Evolutionary conservation across 1,140 invertebrate genomes (phyloP), one percentile per base, ranked within the genome.

Genomic region (Hyles vespertilio): DNA sequence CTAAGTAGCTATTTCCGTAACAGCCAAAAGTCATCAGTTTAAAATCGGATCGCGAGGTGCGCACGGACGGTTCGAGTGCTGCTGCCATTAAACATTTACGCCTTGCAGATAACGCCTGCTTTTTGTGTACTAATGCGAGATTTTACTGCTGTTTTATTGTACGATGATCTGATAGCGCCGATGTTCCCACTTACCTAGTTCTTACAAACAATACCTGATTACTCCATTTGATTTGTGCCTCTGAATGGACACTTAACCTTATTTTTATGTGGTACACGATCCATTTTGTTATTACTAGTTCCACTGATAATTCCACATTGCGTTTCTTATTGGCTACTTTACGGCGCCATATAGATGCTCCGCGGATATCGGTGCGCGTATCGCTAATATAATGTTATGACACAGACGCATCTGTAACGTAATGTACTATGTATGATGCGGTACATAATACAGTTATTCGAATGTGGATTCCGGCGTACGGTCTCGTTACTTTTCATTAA

Each of bases 1-100:
- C 72, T 70, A 80, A 81, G 73, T 76, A 72, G 70, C 77, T 81
- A 86, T 86, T 78, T 84, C 81, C 74, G 76, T 76, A 73, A 74
- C 72, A 66, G 61, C 63, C 78, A 78, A 76, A 81, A 84, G 77
- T 81, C 75, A 82, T 86, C 77, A 79, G 74, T 86, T 87, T 84
- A 84, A 85, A 86, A 84, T 86, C 79, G 69, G 79, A 80, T 81
- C 72, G 69, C 63, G 61, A 74, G 74, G 68, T 74, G 70, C 72
- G 63, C 70, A 79, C 69, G 67, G 70, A 68, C 65, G 69, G 53
- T 69, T 63, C 69, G 67, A 77, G 72, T 81, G 68, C 71, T 65
- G 69, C 59, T 62, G 70, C 77, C 76, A 81, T 88, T 86, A 87
- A 88, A 84, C 77, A 81, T 84, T 84, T 79, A 86, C 74, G 78